A percentile compares a stretch with the other conserved stretches of the same genome.
phyloP scores from a whole-genome alignment of 1,140 invertebrate genomes.

The Drusus annulatus region DNA sequence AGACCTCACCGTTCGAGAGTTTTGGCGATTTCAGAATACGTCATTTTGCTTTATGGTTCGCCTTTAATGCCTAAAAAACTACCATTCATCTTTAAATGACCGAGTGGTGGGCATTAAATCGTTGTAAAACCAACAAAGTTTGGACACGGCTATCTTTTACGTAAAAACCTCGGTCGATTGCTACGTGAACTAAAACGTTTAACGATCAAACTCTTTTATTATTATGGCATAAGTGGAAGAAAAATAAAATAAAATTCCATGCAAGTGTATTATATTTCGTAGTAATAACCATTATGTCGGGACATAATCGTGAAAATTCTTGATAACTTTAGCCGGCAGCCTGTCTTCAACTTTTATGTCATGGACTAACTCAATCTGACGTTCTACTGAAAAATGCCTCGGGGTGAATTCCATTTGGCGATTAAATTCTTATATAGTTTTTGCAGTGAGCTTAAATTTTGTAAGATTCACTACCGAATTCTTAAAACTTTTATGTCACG shows the following conservation, averaged over 20 bases:
- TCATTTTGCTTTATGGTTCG: too few species aligned
- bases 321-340: conserved; percentile 35
- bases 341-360: conserved; percentile 36
- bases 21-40: too few species aligned
- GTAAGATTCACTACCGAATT: too few species aligned
- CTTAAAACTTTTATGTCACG: too few species aligned
- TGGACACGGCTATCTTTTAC: too few species aligned
- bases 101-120: too few species aligned
- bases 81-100: too few species aligned
- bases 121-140: too few species aligned
- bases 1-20: too few species aligned
- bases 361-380: conserved; percentile 47
- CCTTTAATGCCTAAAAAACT: too few species aligned
- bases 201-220: conserved; percentile 20
- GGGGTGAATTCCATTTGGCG: conserved; percentile 35
- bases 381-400: conserved; percentile 48
- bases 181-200: conserved; percentile 22
- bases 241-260: conserved; percentile 10
- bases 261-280: conserved; percentile 29
- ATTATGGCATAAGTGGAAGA: conserved; percentile 17
- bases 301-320: conserved; percentile 47
- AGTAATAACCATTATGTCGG: conserved; percentile 34
- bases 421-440: conserved; percentile 26
- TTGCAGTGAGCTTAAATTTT: too few species aligned
- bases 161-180: neutral